Base-by-base conservation (phyloP, 2,113 vertebrate genomes). In the Calypte anna region DNA sequence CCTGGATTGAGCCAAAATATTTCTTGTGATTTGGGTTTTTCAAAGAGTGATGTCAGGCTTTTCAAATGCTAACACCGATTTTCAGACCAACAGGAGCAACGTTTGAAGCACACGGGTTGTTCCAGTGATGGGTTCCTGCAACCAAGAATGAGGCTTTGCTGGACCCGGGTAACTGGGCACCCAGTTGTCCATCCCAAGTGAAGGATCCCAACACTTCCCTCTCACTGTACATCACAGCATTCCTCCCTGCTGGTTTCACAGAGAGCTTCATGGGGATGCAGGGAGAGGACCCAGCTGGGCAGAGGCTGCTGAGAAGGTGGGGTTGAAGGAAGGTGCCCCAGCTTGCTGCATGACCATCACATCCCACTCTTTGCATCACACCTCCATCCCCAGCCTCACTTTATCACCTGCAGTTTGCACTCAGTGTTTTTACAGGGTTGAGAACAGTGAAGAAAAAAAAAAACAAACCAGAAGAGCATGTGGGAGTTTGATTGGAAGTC, bases 401-500 rank as follows among this genome's bases (percentile, higher is more conserved):
- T 80, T 62, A n/a, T 58, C 23, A 4, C 31, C n/a, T 53, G 28
- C 10, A 18, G 64, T 63, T 84, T 53, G 30, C 44, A 53, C 28
- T 33, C 61, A 12, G 43, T 0, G 0, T 46, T 92, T 90, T 90
- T 78, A 28, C 61, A 91, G 53, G 44, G 38, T 18, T 40, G 86
- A 67, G 81, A 81, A 57, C 25, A 72, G 48, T 1, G 11, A 48
- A 83, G 61, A 40, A 40, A 40, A 40, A 40, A 40, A 40, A 40
- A 80, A 93, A 90, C 18, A 82, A 91, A n/a, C 2, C 0, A 87
- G 51, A 54, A 73, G 54, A 1, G 18, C 51, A 80, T 22, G 64
- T 88, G 69, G 92, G 91, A 93, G 92, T 72, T 67, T 62, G 91
- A 83, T 77, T 38, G 66, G 84, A 78, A 91, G 57, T 67, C 20